Conservation (phyloP, 2,888 invertebrate species). For the Nymphalis urticae region DNA sequence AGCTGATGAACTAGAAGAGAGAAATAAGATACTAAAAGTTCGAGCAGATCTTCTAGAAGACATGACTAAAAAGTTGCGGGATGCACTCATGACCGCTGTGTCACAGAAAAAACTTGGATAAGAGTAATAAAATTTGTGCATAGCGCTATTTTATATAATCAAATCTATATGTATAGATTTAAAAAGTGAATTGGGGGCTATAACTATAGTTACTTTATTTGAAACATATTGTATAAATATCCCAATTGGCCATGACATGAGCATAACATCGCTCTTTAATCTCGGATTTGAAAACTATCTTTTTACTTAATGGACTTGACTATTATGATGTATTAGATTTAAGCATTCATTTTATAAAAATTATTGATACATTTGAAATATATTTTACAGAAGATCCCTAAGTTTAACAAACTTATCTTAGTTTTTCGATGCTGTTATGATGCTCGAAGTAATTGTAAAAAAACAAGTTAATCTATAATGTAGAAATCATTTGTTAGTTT, state of each 20-base stretch:
- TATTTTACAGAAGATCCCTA: conserved; percentile 42
- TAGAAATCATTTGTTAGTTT: conserved; percentile 37
- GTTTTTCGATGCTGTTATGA: conserved; percentile 35
- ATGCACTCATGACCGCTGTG: conserved; percentile 84
- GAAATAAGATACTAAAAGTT: conserved; percentile 84
- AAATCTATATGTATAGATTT: conserved; percentile 50
- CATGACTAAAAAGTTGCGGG: conserved; percentile 84
- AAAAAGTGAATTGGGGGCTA: conserved; percentile 21
- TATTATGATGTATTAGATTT: conserved; percentile 34
- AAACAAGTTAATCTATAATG: conserved; percentile 35
- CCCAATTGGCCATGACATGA: conserved; percentile 21
- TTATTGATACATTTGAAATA: conserved; percentile 36
- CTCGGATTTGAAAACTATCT: conserved; percentile 35
- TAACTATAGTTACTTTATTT: conserved; percentile 23
- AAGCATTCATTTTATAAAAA: conserved; percentile 36
- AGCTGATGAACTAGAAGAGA: conserved; percentile 81
- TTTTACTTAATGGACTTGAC: conserved; percentile 37
- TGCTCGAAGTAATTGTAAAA: conserved; percentile 36
- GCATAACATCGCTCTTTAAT: conserved; percentile 24
- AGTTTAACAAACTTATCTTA: conserved; percentile 33
- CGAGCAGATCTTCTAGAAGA: conserved; percentile 86
- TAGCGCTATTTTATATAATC: conserved; percentile 35
- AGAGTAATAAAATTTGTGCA: conserved; percentile 26
- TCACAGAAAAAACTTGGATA: conserved; percentile 72
- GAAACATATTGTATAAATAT: conserved; percentile 9